phyloP scores from a whole-genome alignment of 2,888 invertebrate species.

The Drosophila silvestris region DNA sequence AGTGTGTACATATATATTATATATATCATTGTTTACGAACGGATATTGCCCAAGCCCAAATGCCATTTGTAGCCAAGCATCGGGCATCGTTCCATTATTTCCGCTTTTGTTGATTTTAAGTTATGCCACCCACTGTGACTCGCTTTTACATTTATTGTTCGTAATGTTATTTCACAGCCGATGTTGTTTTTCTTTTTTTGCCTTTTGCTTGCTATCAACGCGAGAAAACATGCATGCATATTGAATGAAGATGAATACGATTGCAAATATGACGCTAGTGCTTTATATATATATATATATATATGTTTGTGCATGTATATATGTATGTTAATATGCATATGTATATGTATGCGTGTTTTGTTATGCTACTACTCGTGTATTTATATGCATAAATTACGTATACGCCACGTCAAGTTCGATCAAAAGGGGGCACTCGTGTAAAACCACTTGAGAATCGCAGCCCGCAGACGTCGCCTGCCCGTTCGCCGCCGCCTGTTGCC shows the following conservation, averaged over 20 bases:
- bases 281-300: not conserved
- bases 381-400: slow-evolving; percentile 72
- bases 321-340: slow-evolving; percentile 6
- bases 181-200: slow-evolving; percentile 37
- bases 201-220: slow-evolving; percentile 37
- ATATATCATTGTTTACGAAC: not conserved
- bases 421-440: slow-evolving; percentile 55
- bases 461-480: slow-evolving; percentile 18
- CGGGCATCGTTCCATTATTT: slow-evolving; percentile 9
- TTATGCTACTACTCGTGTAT: slow-evolving; percentile 39
- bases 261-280: slow-evolving; percentile 43
- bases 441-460: slow-evolving; percentile 67
- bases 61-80: slow-evolving; percentile 4
- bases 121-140: slow-evolving; percentile 35
- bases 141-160: slow-evolving; percentile 50
- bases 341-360: slow-evolving; percentile 1
- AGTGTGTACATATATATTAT: not conserved
- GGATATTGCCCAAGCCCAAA: not conserved
- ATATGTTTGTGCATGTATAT: not conserved
- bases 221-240: slow-evolving; percentile 47
- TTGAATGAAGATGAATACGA: slow-evolving; percentile 66
- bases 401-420: slow-evolving; percentile 71
- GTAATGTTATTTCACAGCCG: slow-evolving; percentile 63
- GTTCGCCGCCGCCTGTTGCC: slow-evolving; percentile 8
- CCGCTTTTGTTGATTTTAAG: slow-evolving; percentile 19